Percentiles rank a stretch among this genome's conserved stretches.
phyloP scores from a whole-genome alignment of 2,113 vertebrate genomes.

The Falcunculus frontatus region DNA sequence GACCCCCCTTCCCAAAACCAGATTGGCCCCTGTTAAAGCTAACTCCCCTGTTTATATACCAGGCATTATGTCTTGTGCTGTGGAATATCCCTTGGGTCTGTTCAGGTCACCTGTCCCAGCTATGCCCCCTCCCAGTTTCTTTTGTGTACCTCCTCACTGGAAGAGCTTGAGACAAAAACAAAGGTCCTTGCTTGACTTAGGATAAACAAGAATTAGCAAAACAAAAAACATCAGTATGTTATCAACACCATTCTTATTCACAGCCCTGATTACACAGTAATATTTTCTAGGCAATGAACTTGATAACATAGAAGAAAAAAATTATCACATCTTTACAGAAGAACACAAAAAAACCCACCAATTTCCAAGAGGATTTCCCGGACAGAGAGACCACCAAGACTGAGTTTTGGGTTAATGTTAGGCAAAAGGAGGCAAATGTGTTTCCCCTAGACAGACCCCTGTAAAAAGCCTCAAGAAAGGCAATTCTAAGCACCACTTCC shows the following conservation, averaged over 20 bases:
- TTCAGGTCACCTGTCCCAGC: background rate
- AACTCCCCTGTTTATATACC: background rate
- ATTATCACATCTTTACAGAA: background rate
- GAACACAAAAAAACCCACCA: background rate
- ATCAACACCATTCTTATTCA: background rate
- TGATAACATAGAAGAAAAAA: background rate
- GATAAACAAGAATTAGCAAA: background rate
- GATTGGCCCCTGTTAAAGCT: background rate
- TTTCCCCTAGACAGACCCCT: background rate
- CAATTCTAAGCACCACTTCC: background rate
- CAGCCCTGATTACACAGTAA: background rate
- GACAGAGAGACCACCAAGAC: background rate
- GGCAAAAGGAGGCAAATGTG: background rate
- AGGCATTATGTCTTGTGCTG: accelerated
- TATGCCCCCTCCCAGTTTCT: background rate
- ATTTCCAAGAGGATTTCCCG: background rate
- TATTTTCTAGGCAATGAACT: background rate
- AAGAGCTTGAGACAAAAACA: background rate
- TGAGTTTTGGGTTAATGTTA: background rate
- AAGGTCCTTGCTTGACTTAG: background rate
- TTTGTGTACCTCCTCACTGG: background rate
- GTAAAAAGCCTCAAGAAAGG: background rate
- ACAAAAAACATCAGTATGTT: background rate
- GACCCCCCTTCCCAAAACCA: background rate
- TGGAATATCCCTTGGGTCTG: background rate